phyloP scores from a whole-genome alignment of 92 coral and sea anemone genomes.

The Siderastrea radians region DNA sequence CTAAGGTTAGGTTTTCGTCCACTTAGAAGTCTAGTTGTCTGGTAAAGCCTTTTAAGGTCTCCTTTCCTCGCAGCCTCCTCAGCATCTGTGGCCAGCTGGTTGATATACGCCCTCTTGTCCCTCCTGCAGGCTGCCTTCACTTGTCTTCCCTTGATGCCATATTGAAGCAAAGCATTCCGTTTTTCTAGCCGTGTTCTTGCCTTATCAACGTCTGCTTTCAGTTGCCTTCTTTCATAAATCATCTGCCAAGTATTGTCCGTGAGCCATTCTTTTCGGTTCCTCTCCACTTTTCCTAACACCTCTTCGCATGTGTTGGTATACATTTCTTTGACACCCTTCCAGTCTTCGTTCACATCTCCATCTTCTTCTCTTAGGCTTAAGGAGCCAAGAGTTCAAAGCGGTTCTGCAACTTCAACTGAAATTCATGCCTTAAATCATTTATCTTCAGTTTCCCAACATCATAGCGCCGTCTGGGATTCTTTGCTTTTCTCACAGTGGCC shows the following conservation, averaged over 20 bases:
- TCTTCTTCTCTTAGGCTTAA: not conserved
- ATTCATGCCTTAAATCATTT: no score
- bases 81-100: conserved; percentile 14
- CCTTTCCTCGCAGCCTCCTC: conserved; percentile 2
- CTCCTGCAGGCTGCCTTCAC: not conserved
- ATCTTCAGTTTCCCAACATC: no score
- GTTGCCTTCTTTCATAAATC: not conserved
- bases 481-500: no score
- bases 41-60: not conserved
- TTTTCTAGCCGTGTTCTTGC: no score
- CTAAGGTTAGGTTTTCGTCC: not conserved
- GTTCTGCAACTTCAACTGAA: no score
- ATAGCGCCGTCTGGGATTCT: no score
- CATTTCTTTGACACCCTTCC: not conserved
- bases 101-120: conserved; percentile 10
- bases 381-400: no score
- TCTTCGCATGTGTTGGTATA: not conserved
- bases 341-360: not conserved
- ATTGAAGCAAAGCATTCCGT: no score
- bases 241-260: no score
- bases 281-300: conserved; percentile 6
- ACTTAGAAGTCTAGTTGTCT: conserved; percentile 4
- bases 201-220: not conserved
- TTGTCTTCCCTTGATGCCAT: not conserved
- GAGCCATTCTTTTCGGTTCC: no score